Evolutionary conservation across 2,888 invertebrate genomes (phyloP).

Genomic region (Caenorhabditis parvicauda): DNA sequence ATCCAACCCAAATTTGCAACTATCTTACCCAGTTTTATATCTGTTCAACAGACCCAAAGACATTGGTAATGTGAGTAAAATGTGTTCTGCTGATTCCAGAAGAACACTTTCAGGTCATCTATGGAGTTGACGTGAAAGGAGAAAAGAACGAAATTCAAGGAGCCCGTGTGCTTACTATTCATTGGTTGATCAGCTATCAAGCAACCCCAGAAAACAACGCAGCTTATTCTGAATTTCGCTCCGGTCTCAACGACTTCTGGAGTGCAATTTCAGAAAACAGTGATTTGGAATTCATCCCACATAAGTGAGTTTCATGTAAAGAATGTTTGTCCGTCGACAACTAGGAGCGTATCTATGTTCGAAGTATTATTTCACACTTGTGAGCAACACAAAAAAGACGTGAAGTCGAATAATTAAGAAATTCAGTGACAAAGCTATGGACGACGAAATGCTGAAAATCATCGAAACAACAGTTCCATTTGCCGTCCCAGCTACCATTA

Average conservation of each 20-base stretch:
- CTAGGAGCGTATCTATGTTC: too few species aligned
- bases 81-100: not conserved
- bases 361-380: too few species aligned
- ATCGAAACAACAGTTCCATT: slow-evolving; percentile 59
- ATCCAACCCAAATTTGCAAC: slow-evolving; percentile 60
- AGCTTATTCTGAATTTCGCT: slow-evolving; percentile 52
- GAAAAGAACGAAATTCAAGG: slow-evolving; percentile 61
- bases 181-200: slow-evolving; percentile 58
- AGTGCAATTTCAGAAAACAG: slow-evolving; percentile 44
- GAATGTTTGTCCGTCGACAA: too few species aligned
- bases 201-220: slow-evolving; percentile 36
- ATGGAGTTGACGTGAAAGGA: slow-evolving; percentile 60
- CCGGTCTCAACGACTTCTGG: slow-evolving; percentile 55
- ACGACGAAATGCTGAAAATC: slow-evolving; percentile 60
- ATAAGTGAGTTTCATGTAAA: slow-evolving; percentile 46
- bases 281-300: slow-evolving; percentile 58
- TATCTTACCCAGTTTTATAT: slow-evolving; percentile 61
- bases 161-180: slow-evolving; percentile 59
- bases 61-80: slow-evolving; percentile 54
- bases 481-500: slow-evolving; percentile 56
- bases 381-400: not conserved
- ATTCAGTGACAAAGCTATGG: slow-evolving; percentile 61
- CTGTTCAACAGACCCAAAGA: slow-evolving; percentile 61
- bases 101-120: slow-evolving; percentile 45
- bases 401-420: not conserved